A percentile compares a stretch with the other conserved stretches of the same genome.
phyloP scores from a whole-genome alignment of 1,140 invertebrate genomes.

The Ruditapes philippinarum region DNA sequence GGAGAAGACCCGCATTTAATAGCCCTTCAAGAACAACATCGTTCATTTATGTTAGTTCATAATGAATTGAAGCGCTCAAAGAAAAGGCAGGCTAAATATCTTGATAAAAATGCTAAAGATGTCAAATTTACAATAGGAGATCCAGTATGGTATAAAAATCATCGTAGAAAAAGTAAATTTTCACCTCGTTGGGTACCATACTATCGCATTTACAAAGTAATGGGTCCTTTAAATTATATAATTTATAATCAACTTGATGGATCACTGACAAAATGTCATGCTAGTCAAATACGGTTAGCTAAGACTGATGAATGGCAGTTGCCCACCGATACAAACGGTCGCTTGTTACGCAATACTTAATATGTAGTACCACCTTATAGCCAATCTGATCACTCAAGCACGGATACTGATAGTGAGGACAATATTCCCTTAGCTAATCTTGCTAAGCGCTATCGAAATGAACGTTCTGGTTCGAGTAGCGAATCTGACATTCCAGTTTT shows the following conservation, averaged over 20 bases:
- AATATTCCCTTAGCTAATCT: too few relatives aligned
- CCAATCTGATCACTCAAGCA: too few relatives aligned
- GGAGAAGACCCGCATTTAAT: slow-evolving; percentile 45
- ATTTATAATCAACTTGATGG: neutral
- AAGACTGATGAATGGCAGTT: neutral
- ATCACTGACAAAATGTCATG: neutral
- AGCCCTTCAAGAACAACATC: slow-evolving; percentile 55
- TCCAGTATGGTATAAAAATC: slow-evolving; percentile 60
- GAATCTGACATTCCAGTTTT: too few relatives aligned
- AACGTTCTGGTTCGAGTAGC: too few relatives aligned
- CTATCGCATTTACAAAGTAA: neutral
- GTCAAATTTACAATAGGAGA: slow-evolving; percentile 5
- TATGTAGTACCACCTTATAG: too few relatives aligned
- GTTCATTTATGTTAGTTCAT: neutral
- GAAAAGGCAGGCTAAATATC: slow-evolving; percentile 43
- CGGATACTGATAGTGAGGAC: too few relatives aligned
- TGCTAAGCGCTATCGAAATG: too few relatives aligned
- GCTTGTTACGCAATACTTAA: too few relatives aligned
- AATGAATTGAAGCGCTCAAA: too few relatives aligned
- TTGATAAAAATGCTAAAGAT: slow-evolving; percentile 19
- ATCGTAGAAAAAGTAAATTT: slow-evolving; percentile 40
- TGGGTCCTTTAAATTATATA: neutral
- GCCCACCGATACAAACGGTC: neutral
- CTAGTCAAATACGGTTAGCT: neutral
- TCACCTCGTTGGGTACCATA: slow-evolving; percentile 24